Evolutionary conservation across 53 echinoderm and acorn worm genomes (phyloP), one percentile per base, ranked within the genome.

Genomic region (Astropecten irregularis): DNA sequence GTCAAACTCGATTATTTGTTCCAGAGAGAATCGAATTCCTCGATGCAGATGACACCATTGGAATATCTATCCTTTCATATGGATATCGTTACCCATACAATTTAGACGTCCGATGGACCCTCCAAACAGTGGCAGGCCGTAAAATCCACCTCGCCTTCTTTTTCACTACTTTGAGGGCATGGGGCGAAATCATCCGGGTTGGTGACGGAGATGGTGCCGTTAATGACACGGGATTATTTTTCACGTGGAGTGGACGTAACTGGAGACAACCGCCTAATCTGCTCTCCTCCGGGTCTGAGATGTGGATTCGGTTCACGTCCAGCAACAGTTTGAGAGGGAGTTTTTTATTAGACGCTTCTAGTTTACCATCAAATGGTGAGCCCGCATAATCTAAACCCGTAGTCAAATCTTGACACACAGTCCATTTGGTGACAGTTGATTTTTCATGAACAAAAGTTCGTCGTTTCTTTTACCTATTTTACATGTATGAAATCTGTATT

Each of bases 241-340:
- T 71, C 31, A 18, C 10, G 27, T 71, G 71, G 71, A 71, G 50
- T 71, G 71, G 71, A 23, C 20, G 8, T 19, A n/a, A n/a, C 15
- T 21, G 6, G 16, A 31, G 9, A 48, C n/a, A 3, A 18, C 27
- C 71, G 6, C 71, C 71, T 0, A 9, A 16, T 31, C 2, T 71
- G 46, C 32, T 71, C n/a, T 71, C 71, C 1, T 5, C 2, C n/a
- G 71, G 49, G 30, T 31, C 14, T n/a, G 29, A 40, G 3, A 30
- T 51, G 50, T 71, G 71, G 71, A 23, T 71, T 25, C 40, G 51
- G 29, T 71, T 48, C 20, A 9, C 3, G 4, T 7, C 71, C 22
- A 50, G 31, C 18, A 32, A 48, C 23, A 29, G 16, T 15, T 71
- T 9, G 15, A 29, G 16, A 15, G 1, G 15, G 16, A 16, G n/a